These are phyloP conservation scores for Apis mellifera DNA, from an alignment of 1,140 invertebrate species.

Conservation along the genomic window Amel_HAv3.1 CM009931.2:21601501-21602000, in stretches of 20 bases:
- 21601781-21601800: too few relatives aligned
- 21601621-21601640: background rate
- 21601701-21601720: background rate
- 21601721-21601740: background rate
- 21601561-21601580: constrained; percentile 9
- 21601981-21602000: too few relatives aligned
- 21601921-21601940: too few relatives aligned
- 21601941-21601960: too few relatives aligned
- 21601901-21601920: background rate
- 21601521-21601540: constrained; percentile 31
- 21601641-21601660: too few relatives aligned
- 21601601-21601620: background rate
- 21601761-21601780: too few relatives aligned
- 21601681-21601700: background rate
- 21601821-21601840: too few relatives aligned
- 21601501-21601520: constrained; percentile 3
- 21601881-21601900: background rate
- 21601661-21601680: background rate
- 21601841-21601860: too few relatives aligned
- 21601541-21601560: constrained; percentile 22
- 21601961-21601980: too few relatives aligned
- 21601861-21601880: too few relatives aligned
- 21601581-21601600: background rate
- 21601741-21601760: too few relatives aligned
- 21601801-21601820: too few relatives aligned